A percentile compares a stretch with the other conserved stretches of the same genome.
These are phyloP conservation scores for Discoglossus pictus DNA, from an alignment of 2,797 vertebrate genomes.

Conservation along the genomic window DNA sequence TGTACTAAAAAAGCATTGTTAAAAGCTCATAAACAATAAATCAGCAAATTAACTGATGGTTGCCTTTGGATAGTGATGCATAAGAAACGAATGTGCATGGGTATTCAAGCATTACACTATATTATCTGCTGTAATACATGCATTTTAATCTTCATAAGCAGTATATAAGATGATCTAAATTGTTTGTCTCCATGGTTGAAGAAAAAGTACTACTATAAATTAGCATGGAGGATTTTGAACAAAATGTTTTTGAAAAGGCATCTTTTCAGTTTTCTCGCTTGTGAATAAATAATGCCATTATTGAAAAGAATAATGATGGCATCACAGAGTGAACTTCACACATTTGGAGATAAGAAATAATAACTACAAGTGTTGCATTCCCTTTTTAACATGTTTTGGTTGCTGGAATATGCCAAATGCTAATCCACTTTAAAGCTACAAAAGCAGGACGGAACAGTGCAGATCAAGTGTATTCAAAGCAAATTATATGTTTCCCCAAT, in stretches of 20 bases:
- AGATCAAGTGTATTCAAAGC: background rate
- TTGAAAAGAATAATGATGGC: background rate
- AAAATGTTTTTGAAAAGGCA: background rate
- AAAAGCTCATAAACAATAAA: conserved; percentile 66
- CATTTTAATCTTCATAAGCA: conserved; percentile 62
- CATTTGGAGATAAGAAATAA: background rate
- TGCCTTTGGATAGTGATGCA: conserved; percentile 61
- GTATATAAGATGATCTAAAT: conserved; percentile 56
- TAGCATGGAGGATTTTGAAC: conserved; percentile 20
- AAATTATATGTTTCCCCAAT: too few relatives aligned
- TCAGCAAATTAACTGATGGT: conserved; percentile 68
- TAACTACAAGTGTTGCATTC: background rate
- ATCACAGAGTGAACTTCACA: background rate
- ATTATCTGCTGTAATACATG: conserved; percentile 60
- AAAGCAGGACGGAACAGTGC: background rate
- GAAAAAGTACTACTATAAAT: conserved; percentile 60
- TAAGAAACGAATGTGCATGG: conserved; percentile 64
- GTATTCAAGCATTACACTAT: conserved; percentile 60
- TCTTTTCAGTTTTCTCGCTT: background rate
- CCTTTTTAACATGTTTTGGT: background rate
- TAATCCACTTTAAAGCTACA: background rate
- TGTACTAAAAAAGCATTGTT: conserved; percentile 57
- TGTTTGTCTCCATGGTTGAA: conserved; percentile 53
- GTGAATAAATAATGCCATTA: background rate
- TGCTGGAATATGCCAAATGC: too few relatives aligned